These are phyloP conservation scores for Sciaenops ocellatus DNA, from an alignment of 2,797 vertebrate species.

Conservation along the genomic window DNA sequence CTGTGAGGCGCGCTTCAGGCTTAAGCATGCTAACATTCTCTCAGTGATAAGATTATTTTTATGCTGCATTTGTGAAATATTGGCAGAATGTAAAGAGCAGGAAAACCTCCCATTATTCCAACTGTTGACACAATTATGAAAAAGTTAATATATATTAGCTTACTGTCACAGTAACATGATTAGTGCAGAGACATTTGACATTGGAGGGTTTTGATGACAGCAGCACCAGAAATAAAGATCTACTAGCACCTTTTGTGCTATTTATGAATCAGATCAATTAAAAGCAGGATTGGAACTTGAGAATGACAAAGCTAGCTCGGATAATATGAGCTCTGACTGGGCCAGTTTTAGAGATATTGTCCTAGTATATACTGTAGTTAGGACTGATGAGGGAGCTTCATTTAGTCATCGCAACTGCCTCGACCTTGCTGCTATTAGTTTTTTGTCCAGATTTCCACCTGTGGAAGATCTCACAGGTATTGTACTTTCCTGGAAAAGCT, in stretches of 20 bases:
- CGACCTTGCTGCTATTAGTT: not conserved
- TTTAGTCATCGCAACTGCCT: not conserved
- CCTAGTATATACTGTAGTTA: not conserved
- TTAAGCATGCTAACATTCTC: not conserved
- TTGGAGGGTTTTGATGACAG: not conserved
- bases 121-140: not conserved
- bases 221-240: not conserved
- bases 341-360: too few species aligned
- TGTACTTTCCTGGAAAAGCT: not conserved
- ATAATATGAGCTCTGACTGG: not conserved
- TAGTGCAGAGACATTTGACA: not conserved
- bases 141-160: not conserved
- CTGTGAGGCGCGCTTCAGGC: too few species aligned
- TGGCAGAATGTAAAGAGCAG: not conserved
- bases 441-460: not conserved
- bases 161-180: not conserved
- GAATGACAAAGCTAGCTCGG: not conserved
- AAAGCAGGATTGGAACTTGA: not conserved
- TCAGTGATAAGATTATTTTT: not conserved
- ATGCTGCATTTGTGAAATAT: constrained; percentile 2
- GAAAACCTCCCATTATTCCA: not conserved
- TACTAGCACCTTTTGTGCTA: not conserved
- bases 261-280: not conserved
- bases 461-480: not conserved
- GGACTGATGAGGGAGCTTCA: not conserved